Evolutionary conservation across 2,888 invertebrate species (phyloP).

Genomic region (Drosophila crucigera): DNA sequence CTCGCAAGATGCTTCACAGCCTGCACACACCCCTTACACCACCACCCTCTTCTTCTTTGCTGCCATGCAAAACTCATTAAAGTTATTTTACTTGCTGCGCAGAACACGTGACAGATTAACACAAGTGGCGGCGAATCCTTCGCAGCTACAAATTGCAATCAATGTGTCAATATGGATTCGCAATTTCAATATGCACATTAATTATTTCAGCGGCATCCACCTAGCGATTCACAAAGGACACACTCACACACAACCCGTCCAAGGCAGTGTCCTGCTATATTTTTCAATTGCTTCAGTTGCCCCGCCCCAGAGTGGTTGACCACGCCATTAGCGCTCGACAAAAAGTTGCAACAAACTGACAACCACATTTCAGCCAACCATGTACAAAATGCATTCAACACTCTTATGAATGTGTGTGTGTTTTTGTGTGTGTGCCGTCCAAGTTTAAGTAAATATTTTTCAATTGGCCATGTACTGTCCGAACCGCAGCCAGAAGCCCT

Average conservation of each 20-base stretch:
- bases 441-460: slow-evolving; percentile 81
- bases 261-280: slow-evolving; percentile 29
- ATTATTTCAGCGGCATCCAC: slow-evolving; percentile 60
- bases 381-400: slow-evolving; percentile 50
- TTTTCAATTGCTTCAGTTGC: background rate
- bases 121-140: slow-evolving; percentile 26
- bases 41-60: slow-evolving; percentile 17
- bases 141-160: slow-evolving; percentile 48
- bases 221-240: slow-evolving; percentile 29
- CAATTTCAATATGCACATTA: slow-evolving; percentile 65
- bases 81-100: slow-evolving; percentile 48
- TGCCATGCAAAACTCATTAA: slow-evolving; percentile 79
- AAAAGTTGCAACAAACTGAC: slow-evolving; percentile 69
- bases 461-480: slow-evolving; percentile 79
- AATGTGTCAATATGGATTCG: slow-evolving; percentile 53
- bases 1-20: slow-evolving; percentile 24
- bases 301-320: slow-evolving; percentile 41
- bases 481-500: slow-evolving; percentile 34
- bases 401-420: slow-evolving; percentile 53
- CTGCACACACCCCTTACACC: slow-evolving; percentile 1
- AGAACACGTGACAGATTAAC: slow-evolving; percentile 67
- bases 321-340: slow-evolving; percentile 71
- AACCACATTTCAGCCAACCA: slow-evolving; percentile 47
- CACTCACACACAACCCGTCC: background rate
- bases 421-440: slow-evolving; percentile 17